Evolutionary conservation across 2,888 invertebrate genomes (phyloP).

Genomic region (Callosobruchus maculatus): DNA sequence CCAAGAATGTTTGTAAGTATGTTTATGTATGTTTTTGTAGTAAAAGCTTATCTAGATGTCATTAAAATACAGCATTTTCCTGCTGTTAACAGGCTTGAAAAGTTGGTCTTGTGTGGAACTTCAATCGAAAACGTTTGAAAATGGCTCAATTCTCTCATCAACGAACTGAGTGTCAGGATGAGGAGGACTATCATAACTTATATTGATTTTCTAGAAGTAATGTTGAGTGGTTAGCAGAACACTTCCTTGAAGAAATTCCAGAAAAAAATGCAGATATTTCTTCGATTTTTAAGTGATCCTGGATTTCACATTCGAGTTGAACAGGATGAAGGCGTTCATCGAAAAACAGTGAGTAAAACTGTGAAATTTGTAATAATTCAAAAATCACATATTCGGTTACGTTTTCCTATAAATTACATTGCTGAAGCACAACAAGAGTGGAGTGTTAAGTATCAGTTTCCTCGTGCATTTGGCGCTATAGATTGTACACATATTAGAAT

Average conservation of each 20-base stretch:
- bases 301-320: neutral
- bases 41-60: constrained; percentile 5
- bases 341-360: neutral
- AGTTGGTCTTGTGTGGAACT: constrained; percentile 3
- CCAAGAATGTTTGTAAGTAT: too few relatives aligned
- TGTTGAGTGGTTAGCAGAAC: constrained; percentile 10
- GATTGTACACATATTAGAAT: constrained; percentile 19
- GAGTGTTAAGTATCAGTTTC: constrained; percentile 10
- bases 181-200: constrained; percentile 8
- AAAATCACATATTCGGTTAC: neutral
- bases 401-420: constrained; percentile 1
- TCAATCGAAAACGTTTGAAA: constrained; percentile 6
- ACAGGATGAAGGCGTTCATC: neutral
- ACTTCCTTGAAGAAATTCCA: constrained; percentile 1
- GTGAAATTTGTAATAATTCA: neutral
- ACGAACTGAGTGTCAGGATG: constrained; percentile 9
- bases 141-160: constrained; percentile 7
- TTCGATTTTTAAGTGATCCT: too few relatives aligned
- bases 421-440: constrained; percentile 12
- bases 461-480: constrained; percentile 7
- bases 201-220: constrained; percentile 8
- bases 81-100: constrained; percentile 5
- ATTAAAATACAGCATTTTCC: constrained; percentile 8
- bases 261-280: constrained; percentile 1
- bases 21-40: too few relatives aligned